Conservation (phyloP, 2,797 vertebrate species). For the Poliocrania exsul region DNA sequence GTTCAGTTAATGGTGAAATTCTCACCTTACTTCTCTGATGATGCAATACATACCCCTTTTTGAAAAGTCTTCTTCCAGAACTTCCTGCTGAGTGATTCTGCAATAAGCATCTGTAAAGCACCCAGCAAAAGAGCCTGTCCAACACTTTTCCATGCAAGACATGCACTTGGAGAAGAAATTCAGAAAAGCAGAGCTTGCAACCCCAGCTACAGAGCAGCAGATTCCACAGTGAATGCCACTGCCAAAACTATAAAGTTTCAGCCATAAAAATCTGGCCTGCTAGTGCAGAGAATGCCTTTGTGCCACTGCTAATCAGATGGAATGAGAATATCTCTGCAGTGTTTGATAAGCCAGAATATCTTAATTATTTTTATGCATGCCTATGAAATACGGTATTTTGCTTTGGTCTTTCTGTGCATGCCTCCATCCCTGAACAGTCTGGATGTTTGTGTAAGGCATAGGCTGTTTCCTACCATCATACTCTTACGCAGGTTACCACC, state of each 20-base stretch:
- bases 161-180: not conserved
- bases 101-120: not conserved
- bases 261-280: not conserved
- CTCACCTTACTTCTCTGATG: not conserved
- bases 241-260: not conserved
- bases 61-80: not conserved
- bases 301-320: not conserved
- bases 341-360: not conserved
- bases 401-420: not conserved
- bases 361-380: not conserved
- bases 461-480: not conserved
- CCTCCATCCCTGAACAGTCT: accelerated
- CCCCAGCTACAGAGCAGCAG: not conserved
- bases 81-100: not conserved
- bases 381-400: not conserved
- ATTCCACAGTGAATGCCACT: not conserved
- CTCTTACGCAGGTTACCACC: not conserved
- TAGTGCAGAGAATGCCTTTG: not conserved
- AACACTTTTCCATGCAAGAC: not conserved
- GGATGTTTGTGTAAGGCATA: not conserved
- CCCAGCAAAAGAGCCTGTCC: not conserved
- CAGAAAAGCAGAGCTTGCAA: not conserved
- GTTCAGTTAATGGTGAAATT: not conserved
- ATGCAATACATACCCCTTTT: not conserved
- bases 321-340: not conserved